These are phyloP conservation scores for Xiphophorus birchmanni DNA, from an alignment of 2,797 vertebrate genomes.

Conservation along the genomic window DNA sequence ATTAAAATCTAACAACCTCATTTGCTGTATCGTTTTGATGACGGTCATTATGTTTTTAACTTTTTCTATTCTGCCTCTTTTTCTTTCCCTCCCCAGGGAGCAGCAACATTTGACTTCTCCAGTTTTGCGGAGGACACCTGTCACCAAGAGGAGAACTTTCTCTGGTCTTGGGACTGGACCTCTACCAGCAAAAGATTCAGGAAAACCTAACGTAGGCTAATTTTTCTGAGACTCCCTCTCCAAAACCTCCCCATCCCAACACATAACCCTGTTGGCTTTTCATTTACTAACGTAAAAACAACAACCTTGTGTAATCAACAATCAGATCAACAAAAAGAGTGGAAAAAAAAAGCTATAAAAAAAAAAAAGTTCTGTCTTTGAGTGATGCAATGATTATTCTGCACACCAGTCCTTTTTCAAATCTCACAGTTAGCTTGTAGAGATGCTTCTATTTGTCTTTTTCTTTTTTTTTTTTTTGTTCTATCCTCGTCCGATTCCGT, in stretches of 20 bases:
- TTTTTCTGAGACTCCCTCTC: conserved; percentile 65
- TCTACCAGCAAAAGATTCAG: conserved; percentile 78
- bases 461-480: conserved; percentile 62
- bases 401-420: conserved; percentile 85
- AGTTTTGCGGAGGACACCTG: conserved; percentile 80
- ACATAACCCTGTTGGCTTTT: conserved; percentile 82
- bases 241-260: conserved; percentile 32
- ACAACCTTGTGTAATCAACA: conserved; percentile 76
- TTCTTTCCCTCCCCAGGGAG: conserved; percentile 81
- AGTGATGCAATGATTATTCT: conserved; percentile 86
- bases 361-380: conserved; percentile 73
- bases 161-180: conserved; percentile 84
- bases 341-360: conserved; percentile 59
- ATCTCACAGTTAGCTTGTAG: conserved; percentile 83
- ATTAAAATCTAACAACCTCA: not conserved
- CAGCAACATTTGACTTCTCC: conserved; percentile 93
- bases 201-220: conserved; percentile 66
- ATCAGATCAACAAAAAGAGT: conserved; percentile 81
- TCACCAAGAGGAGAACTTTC: conserved; percentile 76
- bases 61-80: not conserved
- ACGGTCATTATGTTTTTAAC: not conserved
- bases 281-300: conserved; percentile 72
- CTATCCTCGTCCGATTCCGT: conserved; percentile 69
- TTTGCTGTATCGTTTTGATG: not conserved
- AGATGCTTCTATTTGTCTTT: conserved; percentile 62